Evolutionary conservation across 2,797 vertebrate genomes (phyloP), one percentile per base, ranked within the genome.

Genomic region (Mus minutoides): DNA sequence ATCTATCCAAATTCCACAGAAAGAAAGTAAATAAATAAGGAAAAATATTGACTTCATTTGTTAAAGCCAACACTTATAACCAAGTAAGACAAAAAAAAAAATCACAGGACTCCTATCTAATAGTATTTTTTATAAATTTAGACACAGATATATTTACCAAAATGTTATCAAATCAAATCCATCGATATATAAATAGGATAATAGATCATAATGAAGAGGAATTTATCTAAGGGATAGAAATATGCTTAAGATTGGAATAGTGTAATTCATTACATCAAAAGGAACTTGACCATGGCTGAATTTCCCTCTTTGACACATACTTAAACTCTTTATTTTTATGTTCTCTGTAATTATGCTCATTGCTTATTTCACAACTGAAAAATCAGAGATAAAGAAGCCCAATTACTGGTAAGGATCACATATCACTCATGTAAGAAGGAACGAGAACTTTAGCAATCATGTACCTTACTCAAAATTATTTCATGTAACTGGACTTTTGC

Each of bases 381-480:
- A 86, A 40, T 60, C 10, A 75, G 46, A 88, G 7, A 92, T 75
- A 12, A 88, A 64, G 29, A 83, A 9, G 22, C 49, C 95, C 3
- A 60, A 22, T 89, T 73, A 62, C 1, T 91, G 13, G 77, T 19
- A 94, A 80, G 93, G 56, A 21, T 86, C 4, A 84, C 64, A 76
- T 83, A 49, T 92, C 43, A 11, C 80, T 88, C 49, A 73, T 21
- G 21, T 34, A 64, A 92, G 75, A 31, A 6, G 2, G 22, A 64
- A n/a, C 0, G 58, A 84, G 7, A 56, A 93, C 46, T 84, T 87
- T 71, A 90, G 5, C 14, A 80, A 37, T 31, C 9, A 12, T 83
- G 22, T 89, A 16, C 17, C 46, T 89, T 31, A 85, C 8, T 37
- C 16, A 80, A 92, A 79, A 62, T 95, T 91, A 29, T 90, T 90